Evolutionary conservation across 2,113 vertebrate genomes (phyloP), one percentile per base, ranked within the genome.

Genomic region (Phyllopteryx taeniolatus): DNA sequence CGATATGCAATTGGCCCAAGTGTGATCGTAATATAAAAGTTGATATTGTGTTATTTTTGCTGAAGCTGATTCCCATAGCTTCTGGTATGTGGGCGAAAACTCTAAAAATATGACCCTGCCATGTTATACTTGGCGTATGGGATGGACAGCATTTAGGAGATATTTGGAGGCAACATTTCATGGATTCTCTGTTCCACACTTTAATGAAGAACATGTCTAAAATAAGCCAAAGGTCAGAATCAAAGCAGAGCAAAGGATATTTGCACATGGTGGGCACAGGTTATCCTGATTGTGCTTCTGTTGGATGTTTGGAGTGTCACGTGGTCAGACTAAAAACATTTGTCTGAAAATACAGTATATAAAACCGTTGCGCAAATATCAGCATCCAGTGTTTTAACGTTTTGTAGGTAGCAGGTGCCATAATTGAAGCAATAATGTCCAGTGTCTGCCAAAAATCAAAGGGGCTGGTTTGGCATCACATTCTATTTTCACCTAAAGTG

Each of bases 51-150:
- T 84, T 90, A 70, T 81, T 90, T 87, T 86, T 71, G 57, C 83
- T 85, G 68, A 80, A 79, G 70, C 78, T 2, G 59, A 86, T 86
- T 86, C 85, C 84, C 84, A 88, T 80, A 88, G 76, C 77, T 81
- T 77, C 82, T 91, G 85, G 84, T 86, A 87, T 81, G 81, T 85
- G 82, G 79, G 77, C 70, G 65, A 76, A 91, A 88, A 85, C 80
- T 91, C 86, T 83, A 77, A 86, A 88, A 90, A 90, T 84, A 83
- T 79, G 73, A 85, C 81, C 86, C 82, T 76, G 76, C 71, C 70
- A 65, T 90, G 86, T 92, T 91, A 68, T 86, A 79, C 78, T 90
- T 90, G 89, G 88, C 84, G 74, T 89, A 80, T 85, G 71, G 79
- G 80, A 86, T 75, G 78, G 70, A 76, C 69, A 79, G 78, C 81